These are phyloP conservation scores for Entomobrya multifasciata DNA, from an alignment of 2,888 invertebrate species.

Conservation along the genomic window DNA sequence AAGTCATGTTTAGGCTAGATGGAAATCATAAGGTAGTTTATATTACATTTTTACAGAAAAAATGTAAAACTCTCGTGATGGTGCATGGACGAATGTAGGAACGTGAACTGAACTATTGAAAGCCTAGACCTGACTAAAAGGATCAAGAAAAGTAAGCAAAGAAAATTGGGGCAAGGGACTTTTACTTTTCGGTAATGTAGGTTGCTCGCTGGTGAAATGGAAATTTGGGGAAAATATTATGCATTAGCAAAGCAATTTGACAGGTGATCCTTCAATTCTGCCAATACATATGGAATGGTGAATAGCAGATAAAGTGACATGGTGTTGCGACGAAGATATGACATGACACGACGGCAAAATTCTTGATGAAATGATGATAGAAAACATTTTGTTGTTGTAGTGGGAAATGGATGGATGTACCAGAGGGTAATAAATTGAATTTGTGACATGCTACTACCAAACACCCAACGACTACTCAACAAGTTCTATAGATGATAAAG, in stretches of 20 bases:
- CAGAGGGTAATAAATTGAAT: neutral
- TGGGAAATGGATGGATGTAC: neutral
- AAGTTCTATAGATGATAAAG: neutral
- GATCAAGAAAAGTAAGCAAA: too few relatives aligned
- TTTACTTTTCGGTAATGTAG: too few relatives aligned
- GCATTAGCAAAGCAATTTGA: neutral
- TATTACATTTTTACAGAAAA: too few relatives aligned
- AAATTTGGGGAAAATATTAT: neutral
- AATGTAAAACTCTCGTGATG: too few relatives aligned
- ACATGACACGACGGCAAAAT: neutral
- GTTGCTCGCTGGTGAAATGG: neutral
- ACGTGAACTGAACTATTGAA: too few relatives aligned
- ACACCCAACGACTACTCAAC: too few relatives aligned
- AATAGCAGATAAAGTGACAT: neutral
- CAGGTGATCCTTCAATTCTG: constrained; percentile 22
- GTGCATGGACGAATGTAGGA: neutral
- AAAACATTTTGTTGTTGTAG: too few relatives aligned
- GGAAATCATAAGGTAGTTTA: too few relatives aligned
- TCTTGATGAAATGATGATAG: neutral
- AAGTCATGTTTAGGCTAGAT: too few relatives aligned
- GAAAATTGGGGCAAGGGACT: too few relatives aligned
- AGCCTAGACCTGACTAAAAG: too few relatives aligned
- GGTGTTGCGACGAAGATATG: neutral
- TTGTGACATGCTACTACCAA: too few relatives aligned
- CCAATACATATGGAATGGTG: neutral